Evolutionary conservation across 1,140 invertebrate species (phyloP), one percentile per base, ranked within the genome.

Genomic region (Ruditapes philippinarum): DNA sequence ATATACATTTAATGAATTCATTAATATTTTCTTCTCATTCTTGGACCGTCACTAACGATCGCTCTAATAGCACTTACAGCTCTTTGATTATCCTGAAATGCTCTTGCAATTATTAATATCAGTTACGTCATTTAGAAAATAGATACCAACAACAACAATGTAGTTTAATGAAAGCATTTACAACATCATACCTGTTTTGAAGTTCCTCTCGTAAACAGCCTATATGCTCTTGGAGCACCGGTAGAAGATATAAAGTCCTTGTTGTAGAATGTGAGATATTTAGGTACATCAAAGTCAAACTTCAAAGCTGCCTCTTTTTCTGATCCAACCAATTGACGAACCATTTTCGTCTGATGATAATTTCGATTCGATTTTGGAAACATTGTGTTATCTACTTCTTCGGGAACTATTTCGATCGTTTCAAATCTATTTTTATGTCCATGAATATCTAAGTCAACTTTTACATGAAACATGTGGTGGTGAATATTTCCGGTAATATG

Each of bases 381-480:
- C 31, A 62, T 36, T 14, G 33, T 40, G 40, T 91, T 91, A 12
- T 76, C 49, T 3, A 90, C 88, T 12, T 80, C 49, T 28, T 90
- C 87, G 0, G 89, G 33, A 4, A 25, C 57, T 45, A 95, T 93
- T 54, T 92, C 91, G n/a, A 94, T 83, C 5, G 91, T 92, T 89
- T 90, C 87, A 51, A 90, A 92, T 42, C 93, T 82, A 57, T 94
- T 94, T 38, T 70, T 68, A 3, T 17, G 57, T 25, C 92, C 92
- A 22, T 87, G 42, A 19, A 93, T 89, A 57, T 93, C 93, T 31
- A 93, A 33, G 65, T 93, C 93, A 5, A 90, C 88, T 68, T 94
- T 94, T 78, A 91, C 94, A 70, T 93, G 60, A 60, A 94, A 91
- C 40, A 92, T 78, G 60, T 94, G 93, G 57, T 91, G 86, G 62